Evolutionary conservation across 2,888 invertebrate genomes (phyloP).

Genomic region (Aporophyla nigra): DNA sequence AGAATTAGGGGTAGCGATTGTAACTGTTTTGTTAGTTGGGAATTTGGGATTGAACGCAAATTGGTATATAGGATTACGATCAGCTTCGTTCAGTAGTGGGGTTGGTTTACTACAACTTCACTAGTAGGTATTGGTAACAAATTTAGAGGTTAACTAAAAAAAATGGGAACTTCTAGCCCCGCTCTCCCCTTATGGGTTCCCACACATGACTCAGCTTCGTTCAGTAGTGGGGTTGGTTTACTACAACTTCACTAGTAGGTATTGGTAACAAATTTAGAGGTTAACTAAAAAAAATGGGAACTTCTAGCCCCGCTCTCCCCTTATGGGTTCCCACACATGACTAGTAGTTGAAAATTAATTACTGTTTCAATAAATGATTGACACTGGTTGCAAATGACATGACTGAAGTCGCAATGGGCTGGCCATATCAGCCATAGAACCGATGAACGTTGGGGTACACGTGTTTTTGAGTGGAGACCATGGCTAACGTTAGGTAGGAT

Average conservation of each 20-base stretch:
- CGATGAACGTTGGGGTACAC: no score
- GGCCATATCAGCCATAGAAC: no score
- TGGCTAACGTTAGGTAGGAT: no score
- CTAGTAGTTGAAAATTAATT: background rate
- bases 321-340: background rate
- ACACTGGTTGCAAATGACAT: background rate
- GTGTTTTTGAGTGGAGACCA: no score
- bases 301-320: no score
- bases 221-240: background rate
- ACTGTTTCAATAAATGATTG: background rate
- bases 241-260: background rate
- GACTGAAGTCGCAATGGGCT: no score
- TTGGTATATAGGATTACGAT: slow-evolving; percentile 13
- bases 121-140: background rate
- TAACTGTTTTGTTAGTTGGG: slow-evolving; percentile 7
- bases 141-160: no score
- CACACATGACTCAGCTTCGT: background rate
- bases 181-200: no score
- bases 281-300: no score
- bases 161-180: no score
- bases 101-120: background rate
- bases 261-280: no score
- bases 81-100: background rate
- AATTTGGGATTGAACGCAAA: slow-evolving; percentile 5
- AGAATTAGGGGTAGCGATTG: slow-evolving; percentile 21